Evolutionary conservation across 2,113 vertebrate genomes (phyloP), one percentile per base, ranked within the genome.

Genomic region (Ranitomeya imitator): DNA sequence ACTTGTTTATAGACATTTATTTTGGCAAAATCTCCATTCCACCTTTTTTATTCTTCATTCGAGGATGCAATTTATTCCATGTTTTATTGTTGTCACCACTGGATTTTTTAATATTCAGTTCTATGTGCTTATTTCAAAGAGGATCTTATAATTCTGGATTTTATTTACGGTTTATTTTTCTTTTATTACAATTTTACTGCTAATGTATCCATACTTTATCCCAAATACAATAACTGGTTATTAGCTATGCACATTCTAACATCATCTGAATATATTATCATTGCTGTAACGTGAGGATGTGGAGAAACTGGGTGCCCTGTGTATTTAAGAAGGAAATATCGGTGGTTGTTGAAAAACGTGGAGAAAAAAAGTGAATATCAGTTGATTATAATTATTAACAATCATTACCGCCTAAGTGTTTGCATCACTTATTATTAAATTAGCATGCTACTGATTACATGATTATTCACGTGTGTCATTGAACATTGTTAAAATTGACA

Each of bases 151-250:
- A 69, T 69, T 83, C 63, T 26, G 4, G 12, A n/a, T 54, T 54
- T 69, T 69, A 83, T 52, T 69, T 83, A 83, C 54, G n/a, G 23
- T 69, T 69, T 54, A 69, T 83, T 69, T 52, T 69, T 54, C 1
- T 26, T 67, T 26, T 69, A 69, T 83, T 83, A 83, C 81, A 51
- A 18, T 54, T 82, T 19, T 10, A 78, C 82, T 83, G 82, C 67
- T 57, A 73, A 16, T 69, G 76, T 4, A 11, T 37, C 0, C 0
- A 15, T 84, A 69, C 21, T 16, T 16, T 73, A 12, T 52, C 74
- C 23, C 12, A 37, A n/a, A 69, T 74, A 18, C n/a, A 73, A 89
- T 73, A 89, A 67, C 63, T 52, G 10, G 37, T 52, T 51, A 1
- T 89, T 51, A 52, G 55, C 69, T 63, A 60, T 26, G 61, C 78